Evolutionary conservation across 2,797 vertebrate genomes (phyloP).

Genomic region (Nyctibius grandis): DNA sequence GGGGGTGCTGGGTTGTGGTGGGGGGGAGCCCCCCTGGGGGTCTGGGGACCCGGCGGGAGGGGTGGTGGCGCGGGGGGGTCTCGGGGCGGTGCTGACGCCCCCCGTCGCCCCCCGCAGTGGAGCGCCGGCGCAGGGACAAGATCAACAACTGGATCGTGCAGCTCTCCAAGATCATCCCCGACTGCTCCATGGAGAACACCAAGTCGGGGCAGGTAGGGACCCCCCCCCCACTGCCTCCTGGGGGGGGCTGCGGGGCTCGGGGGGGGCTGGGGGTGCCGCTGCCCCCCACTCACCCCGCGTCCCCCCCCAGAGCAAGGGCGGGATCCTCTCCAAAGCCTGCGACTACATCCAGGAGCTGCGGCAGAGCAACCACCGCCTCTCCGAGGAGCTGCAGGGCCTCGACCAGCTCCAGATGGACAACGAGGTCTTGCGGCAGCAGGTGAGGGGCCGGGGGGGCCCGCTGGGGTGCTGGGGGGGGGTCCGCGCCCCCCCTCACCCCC

Average conservation of each 20-base stretch:
- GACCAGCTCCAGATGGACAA: constrained; percentile 91
- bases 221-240: too few relatives aligned
- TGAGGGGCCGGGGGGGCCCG: not conserved
- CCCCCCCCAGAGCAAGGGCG: constrained; percentile 86
- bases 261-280: too few relatives aligned
- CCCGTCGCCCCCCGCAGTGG: constrained; percentile 72
- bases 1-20: too few relatives aligned
- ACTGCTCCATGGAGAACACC: constrained; percentile 89
- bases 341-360: constrained; percentile 95
- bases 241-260: too few relatives aligned
- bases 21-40: too few relatives aligned
- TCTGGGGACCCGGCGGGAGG: too few relatives aligned
- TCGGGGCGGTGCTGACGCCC: not conserved
- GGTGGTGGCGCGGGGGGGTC: too few relatives aligned
- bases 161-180: constrained; percentile 92
- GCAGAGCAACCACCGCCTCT: constrained; percentile 87
- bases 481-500: not conserved
- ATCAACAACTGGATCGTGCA: constrained; percentile 98
- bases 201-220: constrained; percentile 88
- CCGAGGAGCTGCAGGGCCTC: constrained; percentile 82
- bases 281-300: not conserved
- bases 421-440: constrained; percentile 89
- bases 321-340: constrained; percentile 94
- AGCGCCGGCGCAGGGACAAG: constrained; percentile 90
- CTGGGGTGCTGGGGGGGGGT: accelerated